phyloP scores from a whole-genome alignment of 1,140 invertebrate species.

The Penaeus chinensis region DNA sequence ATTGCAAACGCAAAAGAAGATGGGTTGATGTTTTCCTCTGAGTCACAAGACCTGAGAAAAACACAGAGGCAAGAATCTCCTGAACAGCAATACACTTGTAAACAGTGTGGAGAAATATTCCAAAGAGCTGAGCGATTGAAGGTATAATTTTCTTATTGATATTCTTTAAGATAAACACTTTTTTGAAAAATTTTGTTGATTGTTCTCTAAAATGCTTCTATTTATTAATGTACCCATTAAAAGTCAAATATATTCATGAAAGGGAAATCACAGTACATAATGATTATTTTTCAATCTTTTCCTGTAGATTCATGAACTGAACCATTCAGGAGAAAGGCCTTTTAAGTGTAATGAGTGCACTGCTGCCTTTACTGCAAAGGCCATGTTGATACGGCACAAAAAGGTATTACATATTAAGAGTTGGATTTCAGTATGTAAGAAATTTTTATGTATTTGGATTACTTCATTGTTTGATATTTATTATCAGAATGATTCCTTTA shows the following conservation, averaged over 20 bases:
- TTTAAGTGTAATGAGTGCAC: constrained; percentile 94
- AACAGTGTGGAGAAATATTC: constrained; percentile 40
- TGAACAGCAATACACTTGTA: constrained; percentile 12
- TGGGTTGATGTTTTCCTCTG: background rate
- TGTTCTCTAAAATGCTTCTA: no score
- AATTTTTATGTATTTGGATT: background rate
- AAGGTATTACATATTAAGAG: constrained; percentile 31
- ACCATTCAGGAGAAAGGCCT: constrained; percentile 96
- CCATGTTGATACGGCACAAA: constrained; percentile 47
- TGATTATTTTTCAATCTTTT: background rate
- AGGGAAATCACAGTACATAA: background rate
- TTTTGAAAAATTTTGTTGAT: no score
- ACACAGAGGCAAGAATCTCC: background rate
- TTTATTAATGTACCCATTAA: no score
- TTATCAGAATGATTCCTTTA: background rate
- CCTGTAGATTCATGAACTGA: constrained; percentile 95
- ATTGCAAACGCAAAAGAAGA: background rate
- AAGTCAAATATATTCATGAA: no score
- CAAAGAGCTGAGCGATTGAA: constrained; percentile 31
- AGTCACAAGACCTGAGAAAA: background rate
- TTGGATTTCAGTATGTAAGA: no score
- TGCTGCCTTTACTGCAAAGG: constrained; percentile 34
- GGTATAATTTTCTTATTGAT: constrained; percentile 1
- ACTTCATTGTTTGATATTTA: background rate
- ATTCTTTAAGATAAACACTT: no score